phyloP scores from a whole-genome alignment of 2,113 vertebrate species.

The Bubo bubo region DNA sequence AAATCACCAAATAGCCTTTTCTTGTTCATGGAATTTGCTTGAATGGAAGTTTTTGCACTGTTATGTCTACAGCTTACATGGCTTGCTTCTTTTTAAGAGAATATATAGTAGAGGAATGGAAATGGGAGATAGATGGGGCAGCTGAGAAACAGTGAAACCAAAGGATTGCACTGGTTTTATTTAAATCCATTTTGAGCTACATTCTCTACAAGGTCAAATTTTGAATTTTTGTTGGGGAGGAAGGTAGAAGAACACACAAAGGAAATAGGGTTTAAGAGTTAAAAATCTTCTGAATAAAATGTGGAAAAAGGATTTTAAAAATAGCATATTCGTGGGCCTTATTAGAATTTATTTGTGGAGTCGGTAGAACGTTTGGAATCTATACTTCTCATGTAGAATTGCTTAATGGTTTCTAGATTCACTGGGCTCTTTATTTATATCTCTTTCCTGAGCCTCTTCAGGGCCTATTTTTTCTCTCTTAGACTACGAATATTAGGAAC shows the following conservation, averaged over 20 bases:
- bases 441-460: neutral
- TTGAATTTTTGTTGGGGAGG: fast-evolving
- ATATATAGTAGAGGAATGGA: neutral
- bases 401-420: neutral
- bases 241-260: neutral
- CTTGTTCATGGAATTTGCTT: neutral
- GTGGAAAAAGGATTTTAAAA: neutral
- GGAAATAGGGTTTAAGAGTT: neutral
- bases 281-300: neutral
- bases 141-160: neutral
- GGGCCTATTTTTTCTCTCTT: neutral
- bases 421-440: neutral
- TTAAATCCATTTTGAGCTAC: neutral
- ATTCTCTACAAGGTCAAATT: neutral
- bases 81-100: neutral
- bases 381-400: neutral
- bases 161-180: neutral
- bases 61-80: neutral
- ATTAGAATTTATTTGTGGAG: neutral
- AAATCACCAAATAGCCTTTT: neutral
- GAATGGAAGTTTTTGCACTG: neutral
- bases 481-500: neutral
- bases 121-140: neutral
- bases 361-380: neutral
- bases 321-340: neutral